Conservation (phyloP, 1,140 invertebrate genomes). For the Helicoverpa zea region DNA sequence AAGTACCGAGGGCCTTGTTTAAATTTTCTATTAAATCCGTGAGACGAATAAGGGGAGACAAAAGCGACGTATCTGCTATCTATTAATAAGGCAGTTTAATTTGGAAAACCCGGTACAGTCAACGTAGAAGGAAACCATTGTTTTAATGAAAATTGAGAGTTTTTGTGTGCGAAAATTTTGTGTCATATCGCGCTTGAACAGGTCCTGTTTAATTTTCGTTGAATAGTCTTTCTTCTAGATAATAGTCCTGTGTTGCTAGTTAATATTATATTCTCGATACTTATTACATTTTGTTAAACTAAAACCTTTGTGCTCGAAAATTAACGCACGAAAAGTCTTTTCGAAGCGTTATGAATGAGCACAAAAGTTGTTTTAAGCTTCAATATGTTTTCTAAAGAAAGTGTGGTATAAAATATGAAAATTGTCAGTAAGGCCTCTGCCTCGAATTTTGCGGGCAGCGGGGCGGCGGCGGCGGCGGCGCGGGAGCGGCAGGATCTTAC, state of each 20-base stretch:
- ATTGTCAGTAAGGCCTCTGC: slow-evolving; percentile 6
- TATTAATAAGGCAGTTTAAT: slow-evolving; percentile 84
- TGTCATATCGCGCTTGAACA: neutral
- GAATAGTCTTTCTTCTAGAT: neutral
- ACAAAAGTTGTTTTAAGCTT: no score
- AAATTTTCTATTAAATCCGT: slow-evolving; percentile 83
- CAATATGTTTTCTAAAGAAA: no score
- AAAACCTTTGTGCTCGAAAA: no score
- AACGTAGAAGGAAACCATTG: slow-evolving; percentile 62
- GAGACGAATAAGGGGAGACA: slow-evolving; percentile 71
- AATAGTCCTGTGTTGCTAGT: neutral
- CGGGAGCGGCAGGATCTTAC: no score
- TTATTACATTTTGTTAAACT: no score
- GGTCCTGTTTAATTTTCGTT: neutral
- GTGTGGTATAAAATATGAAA: neutral
- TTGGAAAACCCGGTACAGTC: slow-evolving; percentile 64
- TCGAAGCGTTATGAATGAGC: no score
- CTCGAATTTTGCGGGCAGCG: no score
- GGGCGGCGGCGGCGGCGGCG: no score
- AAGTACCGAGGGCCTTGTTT: slow-evolving; percentile 74
- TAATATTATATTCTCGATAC: neutral
- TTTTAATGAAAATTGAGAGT: slow-evolving; percentile 40
- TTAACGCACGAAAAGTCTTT: no score
- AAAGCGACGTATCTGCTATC: slow-evolving; percentile 81
- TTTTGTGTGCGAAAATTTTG: slow-evolving; percentile 19